A percentile compares a stretch with the other conserved stretches of the same genome.
These are phyloP conservation scores for Hylaea fasciaria DNA, from an alignment of 2,888 invertebrate genomes.

Conservation along the genomic window DNA sequence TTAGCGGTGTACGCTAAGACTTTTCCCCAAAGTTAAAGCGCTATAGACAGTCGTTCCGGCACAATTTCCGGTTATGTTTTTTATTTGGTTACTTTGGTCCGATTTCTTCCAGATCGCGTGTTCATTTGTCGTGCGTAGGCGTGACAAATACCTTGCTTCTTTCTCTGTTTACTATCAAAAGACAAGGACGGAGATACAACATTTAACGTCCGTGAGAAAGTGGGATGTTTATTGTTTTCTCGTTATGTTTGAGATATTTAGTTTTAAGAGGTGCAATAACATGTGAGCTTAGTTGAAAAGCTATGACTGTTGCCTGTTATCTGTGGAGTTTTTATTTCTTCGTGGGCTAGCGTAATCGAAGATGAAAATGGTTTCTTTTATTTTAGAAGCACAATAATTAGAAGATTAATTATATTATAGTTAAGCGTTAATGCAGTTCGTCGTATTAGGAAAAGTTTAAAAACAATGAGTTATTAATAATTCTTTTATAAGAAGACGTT, in stretches of 20 bases:
- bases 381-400: too few relatives aligned
- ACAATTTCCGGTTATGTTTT: constrained; percentile 32
- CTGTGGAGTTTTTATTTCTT: too few relatives aligned
- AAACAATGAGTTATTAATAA: too few relatives aligned
- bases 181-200: constrained; percentile 32
- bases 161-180: constrained; percentile 19
- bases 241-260: constrained; percentile 26
- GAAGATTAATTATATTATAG: too few relatives aligned
- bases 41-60: constrained; percentile 2
- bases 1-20: too few relatives aligned
- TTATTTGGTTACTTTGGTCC: constrained; percentile 48
- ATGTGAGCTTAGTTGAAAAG: too few relatives aligned
- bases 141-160: constrained; percentile 39
- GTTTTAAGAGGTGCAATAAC: constrained; percentile 32
- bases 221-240: constrained; percentile 48
- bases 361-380: not conserved
- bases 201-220: constrained; percentile 35
- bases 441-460: too few relatives aligned
- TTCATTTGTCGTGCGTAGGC: constrained; percentile 42
- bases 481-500: too few relatives aligned
- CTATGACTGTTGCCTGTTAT: too few relatives aligned
- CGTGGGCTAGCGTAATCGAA: not conserved
- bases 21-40: constrained; percentile 2
- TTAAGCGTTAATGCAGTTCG: too few relatives aligned
- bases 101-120: constrained; percentile 48